Evolutionary conservation across 1,140 invertebrate species (phyloP), one percentile per base, ranked within the genome.

Genomic region (Harlomillsia oculata): DNA sequence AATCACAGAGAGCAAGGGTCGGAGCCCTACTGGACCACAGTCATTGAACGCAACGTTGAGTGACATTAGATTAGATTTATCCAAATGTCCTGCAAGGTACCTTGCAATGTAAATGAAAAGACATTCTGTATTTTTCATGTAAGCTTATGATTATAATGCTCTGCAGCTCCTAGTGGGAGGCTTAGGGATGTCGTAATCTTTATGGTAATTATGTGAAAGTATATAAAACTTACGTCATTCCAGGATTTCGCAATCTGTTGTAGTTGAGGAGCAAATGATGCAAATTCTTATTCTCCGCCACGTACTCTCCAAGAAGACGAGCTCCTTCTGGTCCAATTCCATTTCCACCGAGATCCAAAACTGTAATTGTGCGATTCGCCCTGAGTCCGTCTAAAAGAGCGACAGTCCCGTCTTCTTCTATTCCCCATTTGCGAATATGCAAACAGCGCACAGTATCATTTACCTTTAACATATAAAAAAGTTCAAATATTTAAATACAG

Each of bases 211-310:
- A 36, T 21, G 11, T 39, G 2, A 18, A n/a, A 46, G 25, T 37
- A 13, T 21, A 5, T 43, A 25, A 5, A 43, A 43, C 26, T 37
- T 50, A 62, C 60, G 13, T 46, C 1, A 62, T 44, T 36, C 60
- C 60, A 26, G 60, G 45, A 46, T 59, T 53, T 25, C 39, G 30
- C 2, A 59, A 18, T 20, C 48, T 45, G 29, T 62, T 62, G 28
- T 58, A 52, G 30, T 55, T 62, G 3, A 62, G 34, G 5, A 62
- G 20, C 2, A 62, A 25, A 59, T 62, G 60, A 26, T 54, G 58
- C 8, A 62, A 39, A 21, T 44, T 51, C 2, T 36, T 5, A 32
- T 58, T 53, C 16, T 20, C 21, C 9, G 14, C 20, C 6, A 62
- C 26, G 34, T 59, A 62, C 20, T 51, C 28, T 16, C 30, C 55